Base-by-base conservation (phyloP, 2,797 vertebrate species). In the Enteromius trimaculatus region DNA sequence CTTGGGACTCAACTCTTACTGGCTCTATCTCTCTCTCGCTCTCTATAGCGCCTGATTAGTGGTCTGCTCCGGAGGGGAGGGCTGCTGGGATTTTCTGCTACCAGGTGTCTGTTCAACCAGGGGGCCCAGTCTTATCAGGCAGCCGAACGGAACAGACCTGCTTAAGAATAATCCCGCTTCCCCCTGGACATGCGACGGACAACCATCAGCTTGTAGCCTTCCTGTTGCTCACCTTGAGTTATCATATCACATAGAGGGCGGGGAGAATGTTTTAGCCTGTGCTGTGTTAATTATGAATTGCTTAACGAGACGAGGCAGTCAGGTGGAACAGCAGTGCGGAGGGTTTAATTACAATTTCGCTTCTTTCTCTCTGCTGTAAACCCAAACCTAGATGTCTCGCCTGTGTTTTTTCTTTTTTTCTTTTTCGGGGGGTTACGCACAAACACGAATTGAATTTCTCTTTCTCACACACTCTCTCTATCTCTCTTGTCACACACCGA, bases 271-370 rank as follows among this genome's bases (percentile, higher is more conserved):
- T 92, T 90, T 83, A 86, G 83, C 88, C 87, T 80, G 84, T 29
- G 84, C 82, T 84, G 84, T 87, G 83, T 92, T 94, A 91, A 93
- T 94, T 93, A 90, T 92, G 87, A 90, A 88, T 88, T 90, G 87
- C 89, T 93, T 91, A 92, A 93, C 85, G 81, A 89, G 90, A 76
- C 85, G 84, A 84, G 81, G 85, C 90, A 90, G 87, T 87, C 90
- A 92, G 89, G 89, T 91, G 90, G 88, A 93, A 91, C 90, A 90
- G 86, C 86, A 78, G 85, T 79, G 86, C 85, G 84, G 87, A 88
- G 89, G 90, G 91, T 93, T 92, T 88, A 90, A 92, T 94, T 92
- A 92, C 86, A 82, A 84, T 82, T 88, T 71, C 88, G 84, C 14
- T 55, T 77, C 88, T 82, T 83, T 10, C 77, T 39, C 77, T 70